A percentile compares a stretch with the other conserved stretches of the same genome.
These are phyloP conservation scores for Amphiura filiformis DNA, from an alignment of 35 echinoderm and acorn worm genomes.

Conservation along the genomic window DNA sequence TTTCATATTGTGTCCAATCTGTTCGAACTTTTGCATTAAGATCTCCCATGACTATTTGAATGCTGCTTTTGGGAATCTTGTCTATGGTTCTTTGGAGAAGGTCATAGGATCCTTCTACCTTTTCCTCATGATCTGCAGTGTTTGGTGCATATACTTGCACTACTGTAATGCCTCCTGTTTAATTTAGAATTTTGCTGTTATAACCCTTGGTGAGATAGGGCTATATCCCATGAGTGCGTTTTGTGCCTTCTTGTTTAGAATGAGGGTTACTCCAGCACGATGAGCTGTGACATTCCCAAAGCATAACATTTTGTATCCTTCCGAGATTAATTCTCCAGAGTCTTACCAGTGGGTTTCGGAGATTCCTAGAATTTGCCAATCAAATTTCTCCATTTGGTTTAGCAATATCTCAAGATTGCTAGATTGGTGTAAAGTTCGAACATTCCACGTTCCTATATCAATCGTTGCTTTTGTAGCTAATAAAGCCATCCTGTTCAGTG, in stretches of 20 bases:
- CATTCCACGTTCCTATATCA: slow-evolving; percentile 42
- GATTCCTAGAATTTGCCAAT: slow-evolving; percentile 48
- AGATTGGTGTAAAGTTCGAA: slow-evolving; percentile 19
- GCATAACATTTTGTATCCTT: slow-evolving; percentile 45
- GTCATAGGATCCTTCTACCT: slow-evolving; percentile 48
- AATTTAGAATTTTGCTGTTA: slow-evolving; percentile 41
- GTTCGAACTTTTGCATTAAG: slow-evolving; percentile 36
- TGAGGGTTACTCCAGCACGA: slow-evolving; percentile 29
- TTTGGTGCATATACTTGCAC: slow-evolving; percentile 61
- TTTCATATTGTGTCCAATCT: slow-evolving; percentile 17
- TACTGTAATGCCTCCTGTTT: slow-evolving; percentile 36
- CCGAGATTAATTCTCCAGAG: slow-evolving; percentile 24
- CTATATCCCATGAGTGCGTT: slow-evolving; percentile 50
- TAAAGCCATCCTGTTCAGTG: background rate
- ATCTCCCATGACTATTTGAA: slow-evolving; percentile 29
- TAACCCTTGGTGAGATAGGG: slow-evolving; percentile 38
- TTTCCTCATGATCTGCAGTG: background rate
- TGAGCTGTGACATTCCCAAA: slow-evolving; percentile 35
- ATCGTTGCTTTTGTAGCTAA: slow-evolving; percentile 9
- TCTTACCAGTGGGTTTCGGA: slow-evolving; percentile 45
- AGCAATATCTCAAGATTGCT: slow-evolving; percentile 7
- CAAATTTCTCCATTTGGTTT: slow-evolving; percentile 20
- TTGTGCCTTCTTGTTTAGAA: slow-evolving; percentile 39
- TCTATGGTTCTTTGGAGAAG: slow-evolving; percentile 36
- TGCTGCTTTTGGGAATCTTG: slow-evolving; percentile 24